phyloP scores from a whole-genome alignment of 2,888 invertebrate genomes.

The Plagodis dolabraria region DNA sequence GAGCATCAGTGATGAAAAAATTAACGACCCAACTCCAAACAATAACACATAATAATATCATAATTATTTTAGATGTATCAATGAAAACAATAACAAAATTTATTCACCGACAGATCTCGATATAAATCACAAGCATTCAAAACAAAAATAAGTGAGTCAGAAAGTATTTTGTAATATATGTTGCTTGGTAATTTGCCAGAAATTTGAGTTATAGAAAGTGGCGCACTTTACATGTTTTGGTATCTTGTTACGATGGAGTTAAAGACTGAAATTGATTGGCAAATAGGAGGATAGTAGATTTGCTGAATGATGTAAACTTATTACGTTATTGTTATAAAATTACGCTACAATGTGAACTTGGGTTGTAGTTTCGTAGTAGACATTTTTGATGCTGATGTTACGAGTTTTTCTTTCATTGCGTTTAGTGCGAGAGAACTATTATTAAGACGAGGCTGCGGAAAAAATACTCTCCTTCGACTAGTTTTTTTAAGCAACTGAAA shows the following conservation, averaged over 20 bases:
- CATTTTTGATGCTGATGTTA: no score
- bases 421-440: no score
- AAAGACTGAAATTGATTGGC: slow-evolving; percentile 14
- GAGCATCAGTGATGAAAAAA: no score
- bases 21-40: no score
- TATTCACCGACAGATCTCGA: slow-evolving; percentile 21
- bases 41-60: not conserved
- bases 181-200: slow-evolving; percentile 45
- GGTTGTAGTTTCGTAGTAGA: not conserved
- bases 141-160: slow-evolving; percentile 47
- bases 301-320: slow-evolving; percentile 8
- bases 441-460: no score
- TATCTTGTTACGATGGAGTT: slow-evolving; percentile 22
- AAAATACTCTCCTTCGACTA: no score
- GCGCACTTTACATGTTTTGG: slow-evolving; percentile 11
- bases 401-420: no score
- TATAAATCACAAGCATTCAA: slow-evolving; percentile 44
- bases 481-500: no score
- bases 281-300: not conserved
- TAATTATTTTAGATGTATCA: slow-evolving; percentile 7
- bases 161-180: slow-evolving; percentile 43
- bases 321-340: slow-evolving; percentile 10
- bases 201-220: slow-evolving; percentile 31
- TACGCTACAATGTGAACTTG: slow-evolving; percentile 1
- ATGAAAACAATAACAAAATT: slow-evolving; percentile 7